Evolutionary conservation across 2,113 vertebrate species (phyloP).

Genomic region (Rhabdomys dilectus): DNA sequence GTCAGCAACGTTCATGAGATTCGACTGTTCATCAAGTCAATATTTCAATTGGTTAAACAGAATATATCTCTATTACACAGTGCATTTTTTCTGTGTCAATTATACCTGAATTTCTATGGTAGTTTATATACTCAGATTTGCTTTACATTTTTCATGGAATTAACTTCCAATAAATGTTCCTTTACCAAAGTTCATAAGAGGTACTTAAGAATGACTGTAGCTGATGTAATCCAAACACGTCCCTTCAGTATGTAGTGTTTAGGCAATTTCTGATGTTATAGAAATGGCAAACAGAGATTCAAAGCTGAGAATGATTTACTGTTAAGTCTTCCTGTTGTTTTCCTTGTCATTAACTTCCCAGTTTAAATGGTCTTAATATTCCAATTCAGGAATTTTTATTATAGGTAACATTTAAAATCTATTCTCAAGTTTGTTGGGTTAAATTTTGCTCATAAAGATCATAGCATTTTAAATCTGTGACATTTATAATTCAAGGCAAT

Average conservation of each 20-base stretch:
- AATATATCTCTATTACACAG: conserved; percentile 77
- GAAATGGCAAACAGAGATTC: conserved; percentile 63
- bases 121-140: conserved; percentile 80
- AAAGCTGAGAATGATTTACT: conserved; percentile 56
- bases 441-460: not conserved
- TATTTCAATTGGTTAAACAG: conserved; percentile 76
- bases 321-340: not conserved
- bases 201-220: conserved; percentile 73
- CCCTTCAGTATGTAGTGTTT: conserved; percentile 52
- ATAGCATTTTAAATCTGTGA: conserved; percentile 1
- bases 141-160: conserved; percentile 75
- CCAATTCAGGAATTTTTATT: conserved; percentile 33
- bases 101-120: conserved; percentile 74
- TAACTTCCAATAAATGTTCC: conserved; percentile 50
- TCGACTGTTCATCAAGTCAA: conserved; percentile 75
- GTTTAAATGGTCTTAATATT: conserved; percentile 32
- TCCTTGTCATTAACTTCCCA: not conserved
- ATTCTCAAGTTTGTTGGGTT: not conserved
- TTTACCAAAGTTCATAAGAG: conserved; percentile 69
- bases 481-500: conserved; percentile 26
- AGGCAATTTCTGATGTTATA: conserved; percentile 62
- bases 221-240: conserved; percentile 68
- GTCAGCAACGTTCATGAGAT: conserved; percentile 79
- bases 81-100: conserved; percentile 68
- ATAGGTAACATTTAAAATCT: not conserved